Evolutionary conservation across 2,888 invertebrate species (phyloP).

Genomic region (Encarsia formosa): DNA sequence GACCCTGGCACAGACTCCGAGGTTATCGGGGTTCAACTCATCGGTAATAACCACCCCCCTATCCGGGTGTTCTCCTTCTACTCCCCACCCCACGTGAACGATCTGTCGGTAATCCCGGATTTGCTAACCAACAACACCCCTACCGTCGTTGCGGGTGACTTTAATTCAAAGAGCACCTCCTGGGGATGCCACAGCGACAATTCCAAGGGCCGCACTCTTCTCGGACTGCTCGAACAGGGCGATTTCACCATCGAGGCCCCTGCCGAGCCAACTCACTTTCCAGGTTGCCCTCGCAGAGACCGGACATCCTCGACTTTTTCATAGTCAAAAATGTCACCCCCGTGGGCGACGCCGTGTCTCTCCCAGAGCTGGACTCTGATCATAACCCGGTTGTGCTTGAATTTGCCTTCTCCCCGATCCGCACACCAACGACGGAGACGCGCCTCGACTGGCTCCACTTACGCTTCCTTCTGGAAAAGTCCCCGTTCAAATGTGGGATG

Average conservation of each 20-base stretch:
- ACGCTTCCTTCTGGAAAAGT: not conserved
- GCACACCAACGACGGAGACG: not conserved
- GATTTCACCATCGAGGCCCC: not conserved
- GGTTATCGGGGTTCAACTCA: not conserved
- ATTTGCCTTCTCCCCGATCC: not conserved
- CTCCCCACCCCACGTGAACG: not conserved
- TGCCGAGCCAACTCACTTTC: not conserved
- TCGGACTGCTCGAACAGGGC: not conserved
- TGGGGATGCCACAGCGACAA: not conserved
- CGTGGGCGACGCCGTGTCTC: not conserved
- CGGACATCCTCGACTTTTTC: not conserved
- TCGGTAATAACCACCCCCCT: not conserved
- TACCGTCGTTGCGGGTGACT: not conserved
- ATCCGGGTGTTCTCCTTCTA: not conserved
- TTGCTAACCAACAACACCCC: not conserved
- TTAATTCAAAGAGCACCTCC: not conserved
- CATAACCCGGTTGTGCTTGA: not conserved
- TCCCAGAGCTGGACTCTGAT: not conserved
- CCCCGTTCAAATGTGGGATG: not conserved
- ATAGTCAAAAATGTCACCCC: not conserved
- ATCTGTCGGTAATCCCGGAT: too few species aligned
- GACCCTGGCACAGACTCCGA: too few species aligned
- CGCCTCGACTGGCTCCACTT: not conserved
- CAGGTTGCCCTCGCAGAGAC: too few species aligned
- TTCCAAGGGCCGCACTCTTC: not conserved